phyloP scores from a whole-genome alignment of 2,888 invertebrate species.

The Leuctra nigra region DNA sequence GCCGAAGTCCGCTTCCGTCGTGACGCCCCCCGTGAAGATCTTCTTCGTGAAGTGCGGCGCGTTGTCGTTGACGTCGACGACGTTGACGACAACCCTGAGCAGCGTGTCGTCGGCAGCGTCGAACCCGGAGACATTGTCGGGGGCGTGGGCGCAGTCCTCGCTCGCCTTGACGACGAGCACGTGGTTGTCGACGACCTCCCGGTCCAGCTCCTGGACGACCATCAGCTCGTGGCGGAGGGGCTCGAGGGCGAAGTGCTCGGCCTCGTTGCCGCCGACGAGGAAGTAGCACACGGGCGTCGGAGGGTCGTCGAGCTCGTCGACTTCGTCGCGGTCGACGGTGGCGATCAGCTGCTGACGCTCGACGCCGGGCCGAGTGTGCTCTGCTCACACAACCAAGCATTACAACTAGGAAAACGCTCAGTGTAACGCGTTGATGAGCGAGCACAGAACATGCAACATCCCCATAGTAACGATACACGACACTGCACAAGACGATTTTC shows the following conservation, averaged over 20 bases:
- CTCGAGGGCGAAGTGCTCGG: slow-evolving; percentile 63
- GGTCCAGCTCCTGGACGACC: slow-evolving; percentile 60
- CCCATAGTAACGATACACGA: too few species aligned
- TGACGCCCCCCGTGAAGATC: slow-evolving; percentile 89
- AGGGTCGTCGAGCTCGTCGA: slow-evolving; percentile 75
- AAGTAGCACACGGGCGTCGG: slow-evolving; percentile 86
- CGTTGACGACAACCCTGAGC: slow-evolving; percentile 59
- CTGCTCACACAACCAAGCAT: too few species aligned
- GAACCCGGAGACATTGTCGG: slow-evolving; percentile 41
- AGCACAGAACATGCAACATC: too few species aligned
- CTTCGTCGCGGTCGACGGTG: slow-evolving; percentile 78
- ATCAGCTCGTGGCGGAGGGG: slow-evolving; percentile 61
- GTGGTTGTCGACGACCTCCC: slow-evolving; percentile 63
- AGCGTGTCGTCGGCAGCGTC: slow-evolving; percentile 56
- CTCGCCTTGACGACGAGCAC: slow-evolving; percentile 70
- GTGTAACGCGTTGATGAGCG: too few species aligned
- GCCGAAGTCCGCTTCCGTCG: slow-evolving; percentile 88
- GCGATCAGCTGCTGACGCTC: slow-evolving; percentile 65
- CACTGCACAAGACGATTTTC: too few species aligned
- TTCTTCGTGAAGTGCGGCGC: slow-evolving; percentile 72
- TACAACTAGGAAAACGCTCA: too few species aligned
- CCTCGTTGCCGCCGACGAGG: slow-evolving; percentile 78
- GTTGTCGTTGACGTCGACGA: slow-evolving; percentile 88
- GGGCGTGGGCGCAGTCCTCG: slow-evolving; percentile 66
- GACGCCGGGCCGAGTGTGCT: slow-evolving; percentile 53